phyloP scores from a whole-genome alignment of 2,888 invertebrate species.

The Diaphora mendica region DNA sequence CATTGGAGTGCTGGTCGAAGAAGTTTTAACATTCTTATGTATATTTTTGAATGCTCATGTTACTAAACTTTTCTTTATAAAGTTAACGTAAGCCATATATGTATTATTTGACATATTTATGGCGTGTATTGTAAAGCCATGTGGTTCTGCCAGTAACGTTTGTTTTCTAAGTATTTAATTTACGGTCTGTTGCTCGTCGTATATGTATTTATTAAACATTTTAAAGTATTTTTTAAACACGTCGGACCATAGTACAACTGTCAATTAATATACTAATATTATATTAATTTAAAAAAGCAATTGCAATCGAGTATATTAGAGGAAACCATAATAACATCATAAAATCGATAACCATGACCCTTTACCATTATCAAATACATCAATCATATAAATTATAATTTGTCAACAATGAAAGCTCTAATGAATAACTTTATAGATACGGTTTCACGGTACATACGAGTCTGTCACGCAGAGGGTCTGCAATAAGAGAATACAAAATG shows the following conservation, averaged over 20 bases:
- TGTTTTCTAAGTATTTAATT: not conserved
- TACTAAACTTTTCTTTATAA: not conserved
- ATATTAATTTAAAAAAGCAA: not conserved
- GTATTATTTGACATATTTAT: not conserved
- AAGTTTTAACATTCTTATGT: not conserved
- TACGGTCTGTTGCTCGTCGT: not conserved
- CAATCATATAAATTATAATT: not conserved
- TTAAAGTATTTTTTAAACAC: not conserved
- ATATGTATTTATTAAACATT: not conserved
- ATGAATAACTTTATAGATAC: not conserved
- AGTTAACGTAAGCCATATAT: not conserved
- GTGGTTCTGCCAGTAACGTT: not conserved
- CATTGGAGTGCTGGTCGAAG: not conserved
- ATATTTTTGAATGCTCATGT: not conserved
- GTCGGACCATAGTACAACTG: not conserved
- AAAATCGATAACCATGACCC: constrained; percentile 3
- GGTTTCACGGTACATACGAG: not conserved
- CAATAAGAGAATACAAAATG: not conserved
- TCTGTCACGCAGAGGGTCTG: not conserved
- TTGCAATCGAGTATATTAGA: not conserved
- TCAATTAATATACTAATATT: too few relatives aligned
- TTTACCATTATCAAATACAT: constrained; percentile 2
- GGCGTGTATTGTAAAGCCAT: not conserved
- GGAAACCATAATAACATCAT: constrained; percentile 2
- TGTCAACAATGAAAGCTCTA: not conserved